A percentile compares a stretch with the other conserved stretches of the same genome.
Evolutionary conservation across 2,113 vertebrate genomes (phyloP).

Genomic region (Scomber japonicus): DNA sequence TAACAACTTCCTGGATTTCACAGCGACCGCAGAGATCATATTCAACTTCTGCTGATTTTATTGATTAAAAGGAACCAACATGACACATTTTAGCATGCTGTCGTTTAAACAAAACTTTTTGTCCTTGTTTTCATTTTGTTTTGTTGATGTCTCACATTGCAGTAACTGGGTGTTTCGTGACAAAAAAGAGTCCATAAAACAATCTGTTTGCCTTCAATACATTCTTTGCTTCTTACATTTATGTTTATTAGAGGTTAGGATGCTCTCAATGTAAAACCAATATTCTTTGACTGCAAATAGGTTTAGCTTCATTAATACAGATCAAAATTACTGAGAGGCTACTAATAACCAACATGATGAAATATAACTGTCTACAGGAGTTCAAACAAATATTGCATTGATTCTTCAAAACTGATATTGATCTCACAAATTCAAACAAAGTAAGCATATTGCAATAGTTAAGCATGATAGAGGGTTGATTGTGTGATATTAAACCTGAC

Average conservation of each 20-base stretch:
- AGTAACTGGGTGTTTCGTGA: constrained; percentile 11
- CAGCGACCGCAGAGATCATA: constrained; percentile 48
- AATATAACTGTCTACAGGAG: background rate
- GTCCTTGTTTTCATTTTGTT: constrained; percentile 32
- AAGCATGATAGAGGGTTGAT: background rate
- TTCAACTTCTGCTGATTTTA: constrained; percentile 48
- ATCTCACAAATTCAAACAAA: background rate
- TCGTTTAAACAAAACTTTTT: constrained; percentile 42
- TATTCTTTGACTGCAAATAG: background rate
- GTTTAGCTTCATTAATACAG: background rate
- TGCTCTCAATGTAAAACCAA: background rate
- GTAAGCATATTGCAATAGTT: background rate
- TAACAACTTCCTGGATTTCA: constrained; percentile 62
- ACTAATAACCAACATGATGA: background rate
- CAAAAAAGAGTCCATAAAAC: background rate
- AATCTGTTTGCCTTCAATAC: background rate
- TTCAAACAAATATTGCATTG: constrained; percentile 14
- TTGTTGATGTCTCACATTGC: constrained; percentile 20
- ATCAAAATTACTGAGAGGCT: background rate
- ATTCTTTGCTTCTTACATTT: background rate
- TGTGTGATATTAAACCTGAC: background rate
- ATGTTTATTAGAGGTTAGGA: background rate
- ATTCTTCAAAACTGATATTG: constrained; percentile 15
- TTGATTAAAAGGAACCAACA: constrained; percentile 56
- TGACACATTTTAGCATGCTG: constrained; percentile 38